A percentile compares a stretch with the other conserved stretches of the same genome.
phyloP scores from a whole-genome alignment of 2,888 invertebrate genomes.

The Calameuta filiformis region DNA sequence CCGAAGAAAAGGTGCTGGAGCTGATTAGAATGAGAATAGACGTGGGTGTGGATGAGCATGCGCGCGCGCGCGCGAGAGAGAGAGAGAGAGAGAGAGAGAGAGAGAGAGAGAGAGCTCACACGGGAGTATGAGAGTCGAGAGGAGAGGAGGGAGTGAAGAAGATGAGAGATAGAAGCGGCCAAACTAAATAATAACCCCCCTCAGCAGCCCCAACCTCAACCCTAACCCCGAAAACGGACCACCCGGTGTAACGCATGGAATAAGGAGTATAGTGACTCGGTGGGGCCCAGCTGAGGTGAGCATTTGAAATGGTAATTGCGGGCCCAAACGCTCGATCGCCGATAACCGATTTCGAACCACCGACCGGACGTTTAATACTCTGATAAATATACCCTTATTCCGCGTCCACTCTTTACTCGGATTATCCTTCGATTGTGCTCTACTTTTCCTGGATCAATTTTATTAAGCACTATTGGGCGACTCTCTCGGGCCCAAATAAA shows the following conservation, averaged over 20 bases:
- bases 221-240: conserved; percentile 55
- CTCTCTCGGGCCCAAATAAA: too few relatives aligned
- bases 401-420: too few relatives aligned
- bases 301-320: conserved; percentile 64
- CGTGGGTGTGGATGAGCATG: conserved; percentile 50
- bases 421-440: too few relatives aligned
- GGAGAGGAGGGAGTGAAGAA: conserved; percentile 34
- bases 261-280: conserved; percentile 17
- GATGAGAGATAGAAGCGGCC: conserved; percentile 61
- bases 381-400: conserved; percentile 8
- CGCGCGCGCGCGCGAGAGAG: background rate
- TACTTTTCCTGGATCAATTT: too few relatives aligned
- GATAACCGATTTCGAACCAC: conserved; percentile 53
- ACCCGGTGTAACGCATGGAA: conserved; percentile 59
- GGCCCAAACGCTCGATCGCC: conserved; percentile 39
- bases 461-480: too few relatives aligned
- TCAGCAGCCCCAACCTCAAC: conserved; percentile 23
- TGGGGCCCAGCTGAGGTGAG: conserved; percentile 42
- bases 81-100: too few relatives aligned
- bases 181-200: conserved; percentile 64
- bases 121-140: conserved; percentile 7
- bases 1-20: conserved; percentile 45
- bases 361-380: conserved; percentile 19
- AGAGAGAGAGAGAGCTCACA: conserved; percentile 10
- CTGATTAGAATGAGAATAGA: conserved; percentile 62